Percentiles rank a stretch among this genome's conserved stretches.
These are phyloP conservation scores for Pteronotus mesoamericanus DNA, from an alignment of 2,797 vertebrate genomes.

Conservation along the genomic window DNA sequence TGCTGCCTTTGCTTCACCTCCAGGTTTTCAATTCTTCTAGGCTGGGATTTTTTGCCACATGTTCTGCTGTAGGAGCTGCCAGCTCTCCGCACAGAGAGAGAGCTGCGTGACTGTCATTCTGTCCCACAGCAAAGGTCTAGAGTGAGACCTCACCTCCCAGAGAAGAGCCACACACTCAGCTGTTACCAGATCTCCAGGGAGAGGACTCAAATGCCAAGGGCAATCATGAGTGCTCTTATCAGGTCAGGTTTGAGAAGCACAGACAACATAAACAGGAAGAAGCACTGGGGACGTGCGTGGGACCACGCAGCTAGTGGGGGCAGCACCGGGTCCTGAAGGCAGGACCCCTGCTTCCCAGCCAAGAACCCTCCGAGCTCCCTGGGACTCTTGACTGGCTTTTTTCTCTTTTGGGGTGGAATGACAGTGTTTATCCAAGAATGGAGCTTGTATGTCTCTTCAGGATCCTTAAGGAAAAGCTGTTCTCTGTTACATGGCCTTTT, in stretches of 20 bases:
- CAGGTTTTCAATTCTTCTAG: no score
- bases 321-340: rapidly evolving
- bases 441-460: neutral
- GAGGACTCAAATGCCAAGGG: neutral
- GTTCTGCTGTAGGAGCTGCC: rapidly evolving
- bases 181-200: neutral
- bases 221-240: rapidly evolving
- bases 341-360: neutral
- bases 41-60: no score
- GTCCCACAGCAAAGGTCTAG: neutral
- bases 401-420: rapidly evolving
- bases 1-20: neutral
- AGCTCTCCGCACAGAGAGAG: neutral
- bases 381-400: neutral
- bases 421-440: neutral
- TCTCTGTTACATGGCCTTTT: neutral
- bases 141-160: neutral
- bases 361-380: neutral
- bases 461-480: neutral
- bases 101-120: rapidly evolving
- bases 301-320: rapidly evolving
- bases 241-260: neutral
- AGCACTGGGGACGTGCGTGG: rapidly evolving
- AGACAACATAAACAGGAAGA: neutral
- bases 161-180: neutral